Evolutionary conservation across 2,888 invertebrate genomes (phyloP), one percentile per base, ranked within the genome.

Genomic region (Tortrix viridana): DNA sequence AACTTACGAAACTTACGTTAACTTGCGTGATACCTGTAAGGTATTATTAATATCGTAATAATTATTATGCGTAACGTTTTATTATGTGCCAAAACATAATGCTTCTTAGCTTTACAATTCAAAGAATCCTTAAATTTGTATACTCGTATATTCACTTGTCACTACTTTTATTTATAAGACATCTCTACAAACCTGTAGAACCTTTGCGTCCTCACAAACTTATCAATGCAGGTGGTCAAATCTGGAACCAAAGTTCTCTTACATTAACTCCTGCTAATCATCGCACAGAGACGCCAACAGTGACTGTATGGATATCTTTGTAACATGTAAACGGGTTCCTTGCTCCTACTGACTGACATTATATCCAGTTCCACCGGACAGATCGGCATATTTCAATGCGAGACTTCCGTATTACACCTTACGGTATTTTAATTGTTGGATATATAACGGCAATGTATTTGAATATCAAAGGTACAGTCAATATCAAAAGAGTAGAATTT

Each of bases 261-360:
- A 14, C 43, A 44, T 23, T 5, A 14, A 14, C 26, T 32, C 4
- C 41, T 32, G 16, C 4, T 1, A 12, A 14, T 43, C 20, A 14
- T 32, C 38, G 4, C n/a, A 41, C 48, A 32, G 18, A 14, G 32
- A 22, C 43, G 44, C 7, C 37, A 44, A 20, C 41, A 16, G 32
- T 1, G 32, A 9, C 18, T 14, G 49, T 14, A 49, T 37, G 44
- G 18, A 22, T 44, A 59, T 48, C 22, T 14, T 48, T 48, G 48
- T 19, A 37, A 19, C 32, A 9, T 41, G 41, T 41, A 32, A 61
- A 61, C 61, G 9, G 32, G 61, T 61, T 50, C 26, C 37, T 50
- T 44, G 61, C 55, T 56, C 49, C 61, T 61, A 61, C 55, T 61
- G 61, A 61, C 61, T 43, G 61, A 61, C 61, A 61, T 61, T 56